These are phyloP conservation scores for Nephotettix cincticeps DNA, from an alignment of 1,140 invertebrate genomes.

Conservation along the genomic window DNA sequence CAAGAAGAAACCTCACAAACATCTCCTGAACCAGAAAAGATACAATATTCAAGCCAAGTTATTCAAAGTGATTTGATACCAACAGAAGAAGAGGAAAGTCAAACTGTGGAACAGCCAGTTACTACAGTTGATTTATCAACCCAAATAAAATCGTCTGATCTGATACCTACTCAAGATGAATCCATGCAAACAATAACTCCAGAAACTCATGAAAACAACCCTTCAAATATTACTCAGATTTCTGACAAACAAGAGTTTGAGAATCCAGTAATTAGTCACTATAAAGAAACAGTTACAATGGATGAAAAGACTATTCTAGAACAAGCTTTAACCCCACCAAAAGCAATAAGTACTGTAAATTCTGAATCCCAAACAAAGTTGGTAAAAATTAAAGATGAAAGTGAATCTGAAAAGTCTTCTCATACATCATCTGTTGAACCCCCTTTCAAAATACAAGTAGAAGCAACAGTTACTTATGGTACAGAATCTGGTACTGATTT, in stretches of 20 bases:
- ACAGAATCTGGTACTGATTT: background rate
- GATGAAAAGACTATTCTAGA: background rate
- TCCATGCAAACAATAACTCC: slow-evolving; percentile 41
- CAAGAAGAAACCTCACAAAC: slow-evolving; percentile 39
- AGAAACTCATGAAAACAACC: slow-evolving; percentile 25
- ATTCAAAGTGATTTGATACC: slow-evolving; percentile 45
- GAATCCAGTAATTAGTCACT: background rate
- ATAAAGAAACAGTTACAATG: background rate
- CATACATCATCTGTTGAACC: background rate
- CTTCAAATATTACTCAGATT: background rate
- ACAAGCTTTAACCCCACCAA: background rate
- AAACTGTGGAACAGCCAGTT: slow-evolving; percentile 34
- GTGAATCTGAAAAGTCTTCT: background rate
- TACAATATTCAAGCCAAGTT: slow-evolving; percentile 49
- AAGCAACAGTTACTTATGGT: slow-evolving; percentile 19
- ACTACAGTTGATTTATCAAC: slow-evolving; percentile 40
- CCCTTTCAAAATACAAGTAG: slow-evolving; percentile 26
- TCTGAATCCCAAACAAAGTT: background rate
- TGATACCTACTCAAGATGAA: slow-evolving; percentile 40
- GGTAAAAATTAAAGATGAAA: background rate
- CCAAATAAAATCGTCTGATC: slow-evolving; percentile 43
- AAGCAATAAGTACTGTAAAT: background rate
- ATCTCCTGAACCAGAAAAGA: slow-evolving; percentile 35
- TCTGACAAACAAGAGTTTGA: background rate
- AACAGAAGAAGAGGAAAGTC: slow-evolving; percentile 45